phyloP scores from a whole-genome alignment of 1,140 invertebrate genomes.

The Drosophila sp. region DNA sequence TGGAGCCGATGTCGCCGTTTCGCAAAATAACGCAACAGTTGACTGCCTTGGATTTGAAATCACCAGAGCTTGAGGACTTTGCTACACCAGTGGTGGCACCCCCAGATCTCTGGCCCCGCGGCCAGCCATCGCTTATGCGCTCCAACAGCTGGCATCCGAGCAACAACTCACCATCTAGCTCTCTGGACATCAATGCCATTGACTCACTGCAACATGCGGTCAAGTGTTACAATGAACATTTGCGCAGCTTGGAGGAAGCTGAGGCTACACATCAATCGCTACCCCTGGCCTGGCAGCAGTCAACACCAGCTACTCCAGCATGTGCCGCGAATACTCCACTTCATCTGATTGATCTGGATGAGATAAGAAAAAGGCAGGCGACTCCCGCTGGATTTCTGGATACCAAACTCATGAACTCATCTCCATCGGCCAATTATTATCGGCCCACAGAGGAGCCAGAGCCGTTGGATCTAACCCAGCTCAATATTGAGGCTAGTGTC shows the following conservation, averaged over 20 bases:
- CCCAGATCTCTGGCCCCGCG: constrained; percentile 85
- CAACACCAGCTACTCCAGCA: neutral
- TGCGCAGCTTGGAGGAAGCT: constrained; percentile 53
- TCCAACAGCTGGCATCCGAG: constrained; percentile 78
- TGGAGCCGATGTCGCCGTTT: constrained; percentile 88
- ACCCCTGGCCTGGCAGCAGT: constrained; percentile 49
- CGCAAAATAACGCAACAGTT: constrained; percentile 90
- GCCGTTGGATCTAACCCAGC: constrained; percentile 93
- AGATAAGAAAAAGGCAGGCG: constrained; percentile 33
- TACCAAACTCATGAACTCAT: constrained; percentile 89
- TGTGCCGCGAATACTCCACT: constrained; percentile 15
- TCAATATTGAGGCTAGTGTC: constrained; percentile 95
- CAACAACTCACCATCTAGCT: constrained; percentile 60
- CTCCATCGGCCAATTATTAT: constrained; percentile 91
- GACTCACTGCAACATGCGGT: constrained; percentile 76
- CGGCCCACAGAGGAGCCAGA: constrained; percentile 93
- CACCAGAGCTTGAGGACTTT: constrained; percentile 89
- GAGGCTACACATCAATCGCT: constrained; percentile 77
- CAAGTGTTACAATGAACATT: constrained; percentile 76
- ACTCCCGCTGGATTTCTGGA: constrained; percentile 86
- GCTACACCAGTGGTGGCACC: constrained; percentile 87
- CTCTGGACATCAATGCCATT: constrained; percentile 79
- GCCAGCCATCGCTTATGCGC: constrained; percentile 71
- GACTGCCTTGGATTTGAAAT: constrained; percentile 87
- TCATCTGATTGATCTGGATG: constrained; percentile 65